phyloP scores from a whole-genome alignment of 2,888 invertebrate species.

The Barypeithes pellucidus region DNA sequence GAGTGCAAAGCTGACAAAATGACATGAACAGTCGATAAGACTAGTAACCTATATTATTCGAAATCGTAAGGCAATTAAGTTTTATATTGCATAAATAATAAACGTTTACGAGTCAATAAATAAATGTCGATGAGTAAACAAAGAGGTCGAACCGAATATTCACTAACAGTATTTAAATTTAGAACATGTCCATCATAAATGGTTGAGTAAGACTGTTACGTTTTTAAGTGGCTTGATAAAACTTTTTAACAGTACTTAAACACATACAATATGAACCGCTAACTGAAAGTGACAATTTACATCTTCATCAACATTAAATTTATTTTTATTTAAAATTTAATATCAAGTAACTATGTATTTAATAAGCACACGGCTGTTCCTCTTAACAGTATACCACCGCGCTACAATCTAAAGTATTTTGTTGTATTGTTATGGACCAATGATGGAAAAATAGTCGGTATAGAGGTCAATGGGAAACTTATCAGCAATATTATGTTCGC shows the following conservation, averaged over 20 bases:
- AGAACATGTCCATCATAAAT: neutral
- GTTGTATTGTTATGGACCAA: too few relatives aligned
- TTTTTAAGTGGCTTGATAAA: neutral
- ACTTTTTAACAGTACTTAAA: neutral
- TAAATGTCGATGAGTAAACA: neutral
- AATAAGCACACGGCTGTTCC: too few relatives aligned
- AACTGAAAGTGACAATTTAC: neutral
- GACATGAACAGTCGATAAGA: neutral
- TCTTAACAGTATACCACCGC: too few relatives aligned
- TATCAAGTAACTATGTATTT: too few relatives aligned
- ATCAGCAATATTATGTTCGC: too few relatives aligned
- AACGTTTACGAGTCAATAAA: neutral
- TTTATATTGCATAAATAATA: neutral
- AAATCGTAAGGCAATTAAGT: neutral
- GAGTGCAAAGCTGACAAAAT: too few relatives aligned
- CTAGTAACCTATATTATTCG: neutral
- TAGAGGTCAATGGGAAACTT: too few relatives aligned
- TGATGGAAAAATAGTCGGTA: too few relatives aligned
- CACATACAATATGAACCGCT: neutral
- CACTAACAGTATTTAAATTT: conserved; percentile 10
- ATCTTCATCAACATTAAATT: too few relatives aligned
- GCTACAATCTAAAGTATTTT: too few relatives aligned
- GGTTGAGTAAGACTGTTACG: neutral
- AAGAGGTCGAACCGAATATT: conserved; percentile 6
- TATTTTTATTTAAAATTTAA: too few relatives aligned